Evolutionary conservation across 64 coral and sea anemone genomes (phyloP).

Genomic region (Montipora foliosa): DNA sequence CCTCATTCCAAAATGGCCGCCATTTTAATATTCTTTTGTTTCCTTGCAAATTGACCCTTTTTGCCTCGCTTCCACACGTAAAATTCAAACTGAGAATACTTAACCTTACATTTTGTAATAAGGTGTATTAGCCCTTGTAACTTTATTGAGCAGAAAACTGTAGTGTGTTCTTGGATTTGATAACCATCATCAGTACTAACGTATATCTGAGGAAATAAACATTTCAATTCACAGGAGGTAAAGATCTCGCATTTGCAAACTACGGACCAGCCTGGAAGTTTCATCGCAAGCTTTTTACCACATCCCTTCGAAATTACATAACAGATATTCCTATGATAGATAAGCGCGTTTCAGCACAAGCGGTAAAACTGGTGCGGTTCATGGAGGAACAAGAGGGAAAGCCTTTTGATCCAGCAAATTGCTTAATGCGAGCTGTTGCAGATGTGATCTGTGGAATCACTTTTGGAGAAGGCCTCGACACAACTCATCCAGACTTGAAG

Average conservation of each 20-base stretch:
- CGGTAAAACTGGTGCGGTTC: constrained; percentile 47
- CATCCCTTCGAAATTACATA: constrained; percentile 33
- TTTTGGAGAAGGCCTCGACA: constrained; percentile 52
- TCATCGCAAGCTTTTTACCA: constrained; percentile 66
- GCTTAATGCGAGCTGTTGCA: constrained; percentile 32
- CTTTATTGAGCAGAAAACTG: no score
- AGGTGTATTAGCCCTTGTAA: no score
- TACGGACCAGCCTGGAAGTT: constrained; percentile 45
- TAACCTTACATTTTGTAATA: no score
- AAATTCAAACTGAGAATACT: no score
- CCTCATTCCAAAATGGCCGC: no score
- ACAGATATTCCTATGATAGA: constrained; percentile 36
- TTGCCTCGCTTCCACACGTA: no score
- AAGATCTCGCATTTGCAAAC: constrained; percentile 53
- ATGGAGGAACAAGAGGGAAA: constrained; percentile 48
- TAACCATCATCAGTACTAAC: no score
- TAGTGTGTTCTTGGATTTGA: no score
- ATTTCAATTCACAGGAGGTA: constrained; percentile 53
- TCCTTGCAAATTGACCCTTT: no score
- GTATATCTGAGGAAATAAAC: neutral
- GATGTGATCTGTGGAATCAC: constrained; percentile 70
- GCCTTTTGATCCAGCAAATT: constrained; percentile 54
- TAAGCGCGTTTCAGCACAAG: constrained; percentile 20
- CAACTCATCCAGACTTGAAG: constrained; percentile 53
- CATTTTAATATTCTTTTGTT: no score